phyloP scores from a whole-genome alignment of 1,140 invertebrate species.

The Aculops lycopersici region DNA sequence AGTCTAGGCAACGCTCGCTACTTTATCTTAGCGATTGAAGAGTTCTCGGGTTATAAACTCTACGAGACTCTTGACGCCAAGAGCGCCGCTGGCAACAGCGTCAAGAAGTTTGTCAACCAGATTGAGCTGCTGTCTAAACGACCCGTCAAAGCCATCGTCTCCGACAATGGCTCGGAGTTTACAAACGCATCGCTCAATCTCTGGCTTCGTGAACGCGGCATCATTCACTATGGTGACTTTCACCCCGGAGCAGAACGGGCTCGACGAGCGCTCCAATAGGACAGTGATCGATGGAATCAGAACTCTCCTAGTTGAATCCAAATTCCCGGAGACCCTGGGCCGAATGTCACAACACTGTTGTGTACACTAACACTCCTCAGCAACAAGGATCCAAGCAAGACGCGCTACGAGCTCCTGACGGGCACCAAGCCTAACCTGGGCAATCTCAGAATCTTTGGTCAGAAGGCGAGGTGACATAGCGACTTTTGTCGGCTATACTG shows the following conservation, averaged over 20 bases:
- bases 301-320: not conserved
- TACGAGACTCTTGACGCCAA: slow-evolving; percentile 4
- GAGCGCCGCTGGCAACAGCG: not conserved
- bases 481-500: no score
- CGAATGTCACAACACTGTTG: not conserved
- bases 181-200: slow-evolving; percentile 2
- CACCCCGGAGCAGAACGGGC: slow-evolving; percentile 5
- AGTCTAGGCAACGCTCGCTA: not conserved
- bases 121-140: not conserved
- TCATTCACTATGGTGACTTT: slow-evolving; percentile 5
- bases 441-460: not conserved
- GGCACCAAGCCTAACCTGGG: not conserved
- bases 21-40: slow-evolving; percentile 5
- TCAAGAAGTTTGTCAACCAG: slow-evolving; percentile 1
- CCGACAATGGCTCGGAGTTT: slow-evolving; percentile 7
- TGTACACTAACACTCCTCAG: not conserved
- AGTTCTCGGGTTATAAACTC: slow-evolving; percentile 1
- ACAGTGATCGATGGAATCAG: slow-evolving; percentile 1
- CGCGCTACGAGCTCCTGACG: slow-evolving; percentile 1
- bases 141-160: slow-evolving; percentile 1
- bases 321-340: not conserved
- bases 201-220: slow-evolving; percentile 1
- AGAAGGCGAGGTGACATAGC: no score
- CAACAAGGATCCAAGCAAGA: not conserved
- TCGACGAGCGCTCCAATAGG: not conserved